Percentiles rank a stretch among this genome's conserved stretches.
Conservation (phyloP, 2,888 invertebrate species). For the Litoditis marina region DNA sequence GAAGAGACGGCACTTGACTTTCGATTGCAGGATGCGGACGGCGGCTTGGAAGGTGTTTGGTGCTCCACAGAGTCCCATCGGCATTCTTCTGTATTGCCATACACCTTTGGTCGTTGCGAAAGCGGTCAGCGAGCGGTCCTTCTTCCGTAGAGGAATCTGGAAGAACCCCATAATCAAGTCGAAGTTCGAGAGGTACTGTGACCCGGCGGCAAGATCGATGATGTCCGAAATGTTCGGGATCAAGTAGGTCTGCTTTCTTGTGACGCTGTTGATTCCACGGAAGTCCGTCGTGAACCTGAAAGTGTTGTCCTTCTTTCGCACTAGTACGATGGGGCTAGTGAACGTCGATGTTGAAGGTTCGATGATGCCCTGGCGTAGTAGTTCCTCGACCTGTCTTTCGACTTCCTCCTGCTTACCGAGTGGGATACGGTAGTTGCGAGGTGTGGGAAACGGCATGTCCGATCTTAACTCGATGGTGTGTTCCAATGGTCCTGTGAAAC, state of each 20-base stretch:
- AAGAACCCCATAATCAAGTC: conserved; percentile 33
- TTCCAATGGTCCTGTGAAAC: conserved; percentile 19
- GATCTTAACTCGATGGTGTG: conserved; percentile 16
- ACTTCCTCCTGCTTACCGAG: conserved; percentile 18
- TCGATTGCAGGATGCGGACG: conserved; percentile 4
- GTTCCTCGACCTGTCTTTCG: conserved; percentile 20
- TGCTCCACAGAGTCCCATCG: conserved; percentile 29
- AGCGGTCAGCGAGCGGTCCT: conserved; percentile 28
- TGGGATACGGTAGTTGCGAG: conserved; percentile 10
- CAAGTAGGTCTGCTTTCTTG: conserved; percentile 15
- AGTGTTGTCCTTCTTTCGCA: conserved; percentile 12
- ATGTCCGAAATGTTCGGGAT: conserved; percentile 14
- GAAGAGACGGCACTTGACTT: conserved; percentile 7
- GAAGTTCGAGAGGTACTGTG: conserved; percentile 19
- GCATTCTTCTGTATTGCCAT: conserved; percentile 28
- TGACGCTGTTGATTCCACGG: conserved; percentile 15
- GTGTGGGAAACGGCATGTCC: conserved; percentile 10
- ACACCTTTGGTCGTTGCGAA: conserved; percentile 28
- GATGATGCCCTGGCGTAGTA: conserved; percentile 20
- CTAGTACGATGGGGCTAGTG: conserved; percentile 19
- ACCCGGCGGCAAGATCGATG: conserved; percentile 5
- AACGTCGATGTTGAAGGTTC: conserved; percentile 18
- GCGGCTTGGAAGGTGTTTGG: conserved; percentile 28
- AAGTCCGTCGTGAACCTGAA: conserved; percentile 18
- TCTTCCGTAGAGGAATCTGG: conserved; percentile 23